These are phyloP conservation scores for Formicarius rufipectus DNA, from an alignment of 2,113 vertebrate species.

Conservation along the genomic window DNA sequence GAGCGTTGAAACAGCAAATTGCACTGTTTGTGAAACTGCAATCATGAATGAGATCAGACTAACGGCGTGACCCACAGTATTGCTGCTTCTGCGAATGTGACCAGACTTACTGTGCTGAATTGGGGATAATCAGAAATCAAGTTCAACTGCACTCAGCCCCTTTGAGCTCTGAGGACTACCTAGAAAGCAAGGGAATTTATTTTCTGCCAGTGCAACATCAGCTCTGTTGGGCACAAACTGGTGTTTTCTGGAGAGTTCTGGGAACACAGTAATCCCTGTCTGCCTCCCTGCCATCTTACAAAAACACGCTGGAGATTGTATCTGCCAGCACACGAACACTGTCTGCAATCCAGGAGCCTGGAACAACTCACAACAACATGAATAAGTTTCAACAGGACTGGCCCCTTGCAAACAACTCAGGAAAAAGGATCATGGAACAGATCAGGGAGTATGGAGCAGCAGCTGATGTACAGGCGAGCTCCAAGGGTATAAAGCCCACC, in stretches of 20 bases:
- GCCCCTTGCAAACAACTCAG: background rate
- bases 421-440: background rate
- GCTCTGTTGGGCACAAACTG: background rate
- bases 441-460: background rate
- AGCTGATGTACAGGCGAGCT: background rate
- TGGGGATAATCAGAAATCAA: background rate
- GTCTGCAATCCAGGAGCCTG: background rate
- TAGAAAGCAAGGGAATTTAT: background rate
- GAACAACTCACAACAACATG: rapidly evolving
- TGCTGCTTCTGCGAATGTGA: background rate
- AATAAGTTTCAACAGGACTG: background rate
- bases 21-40: background rate
- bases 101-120: background rate
- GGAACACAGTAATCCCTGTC: background rate
- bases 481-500: background rate
- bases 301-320: background rate
- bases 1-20: background rate
- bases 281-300: background rate
- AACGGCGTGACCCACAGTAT: background rate
- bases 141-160: background rate
- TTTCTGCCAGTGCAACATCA: background rate
- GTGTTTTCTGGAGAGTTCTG: background rate
- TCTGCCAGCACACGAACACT: background rate
- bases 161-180: background rate
- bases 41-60: background rate